Conservation (phyloP, 1,140 invertebrate species). For the Sinonovacula constricta region DNA sequence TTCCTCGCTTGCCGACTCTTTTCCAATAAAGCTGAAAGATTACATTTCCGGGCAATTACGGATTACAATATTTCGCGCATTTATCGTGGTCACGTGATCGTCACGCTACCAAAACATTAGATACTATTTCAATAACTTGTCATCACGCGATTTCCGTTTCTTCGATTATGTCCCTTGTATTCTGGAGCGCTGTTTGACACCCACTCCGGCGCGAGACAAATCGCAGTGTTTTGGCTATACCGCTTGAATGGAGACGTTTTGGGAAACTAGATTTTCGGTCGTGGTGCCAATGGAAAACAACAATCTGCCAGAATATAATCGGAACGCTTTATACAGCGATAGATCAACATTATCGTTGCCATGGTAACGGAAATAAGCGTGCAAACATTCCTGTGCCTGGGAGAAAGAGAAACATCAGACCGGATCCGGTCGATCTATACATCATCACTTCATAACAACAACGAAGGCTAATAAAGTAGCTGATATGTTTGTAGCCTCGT, state of each 20-base stretch:
- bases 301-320: background rate
- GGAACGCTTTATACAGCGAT: background rate
- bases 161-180: constrained; percentile 29
- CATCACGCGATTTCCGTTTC: constrained; percentile 42
- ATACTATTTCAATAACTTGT: constrained; percentile 55
- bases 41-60: constrained; percentile 55
- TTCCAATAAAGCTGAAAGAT: constrained; percentile 46
- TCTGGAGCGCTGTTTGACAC: background rate
- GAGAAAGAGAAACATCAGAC: too few species aligned
- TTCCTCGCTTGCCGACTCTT: constrained; percentile 12
- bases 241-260: background rate
- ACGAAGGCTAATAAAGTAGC: too few species aligned
- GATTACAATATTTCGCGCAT: constrained; percentile 47
- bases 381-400: too few species aligned
- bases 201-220: background rate
- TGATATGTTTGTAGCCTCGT: too few species aligned
- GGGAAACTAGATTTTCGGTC: background rate
- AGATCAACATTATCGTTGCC: too few species aligned
- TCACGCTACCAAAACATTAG: constrained; percentile 46
- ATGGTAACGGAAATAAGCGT: too few species aligned
- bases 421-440: too few species aligned
- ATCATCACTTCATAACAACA: too few species aligned
- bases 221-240: background rate
- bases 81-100: constrained; percentile 44
- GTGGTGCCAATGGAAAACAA: too few species aligned